These are phyloP conservation scores for Aphelinus atriplicis DNA, from an alignment of 1,140 invertebrate genomes.

Conservation along the genomic window DNA sequence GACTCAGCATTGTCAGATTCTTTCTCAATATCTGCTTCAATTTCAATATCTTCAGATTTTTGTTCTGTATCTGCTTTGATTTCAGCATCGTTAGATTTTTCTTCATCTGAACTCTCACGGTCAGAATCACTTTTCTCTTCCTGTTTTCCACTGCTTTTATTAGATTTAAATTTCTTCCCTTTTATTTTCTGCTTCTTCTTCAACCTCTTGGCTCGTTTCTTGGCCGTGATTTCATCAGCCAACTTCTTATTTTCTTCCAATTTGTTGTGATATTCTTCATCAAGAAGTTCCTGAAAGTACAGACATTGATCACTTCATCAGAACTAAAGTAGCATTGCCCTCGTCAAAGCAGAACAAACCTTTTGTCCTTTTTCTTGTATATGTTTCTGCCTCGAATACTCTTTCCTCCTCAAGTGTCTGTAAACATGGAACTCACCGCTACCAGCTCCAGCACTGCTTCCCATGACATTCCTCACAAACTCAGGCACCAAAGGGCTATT, in stretches of 20 bases:
- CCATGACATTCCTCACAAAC: constrained; percentile 97
- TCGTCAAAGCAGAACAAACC: constrained; percentile 51
- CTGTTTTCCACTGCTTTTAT: constrained; percentile 49
- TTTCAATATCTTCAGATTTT: background rate
- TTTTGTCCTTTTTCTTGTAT: constrained; percentile 89
- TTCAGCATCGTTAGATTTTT: constrained; percentile 40
- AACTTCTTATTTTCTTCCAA: constrained; percentile 80
- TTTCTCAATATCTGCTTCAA: constrained; percentile 8
- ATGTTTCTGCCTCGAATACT: constrained; percentile 93
- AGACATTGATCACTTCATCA: background rate
- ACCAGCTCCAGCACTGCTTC: constrained; percentile 96
- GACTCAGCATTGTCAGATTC: background rate
- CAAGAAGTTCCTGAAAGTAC: constrained; percentile 75
- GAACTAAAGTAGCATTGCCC: background rate
- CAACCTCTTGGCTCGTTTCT: constrained; percentile 84
- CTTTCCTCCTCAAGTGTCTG: constrained; percentile 90
- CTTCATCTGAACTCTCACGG: constrained; percentile 40
- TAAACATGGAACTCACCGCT: constrained; percentile 99
- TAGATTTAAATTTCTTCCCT: constrained; percentile 68
- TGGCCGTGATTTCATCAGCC: constrained; percentile 84
- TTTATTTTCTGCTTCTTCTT: constrained; percentile 78
- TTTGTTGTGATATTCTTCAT: constrained; percentile 84
- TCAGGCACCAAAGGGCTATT: constrained; percentile 84
- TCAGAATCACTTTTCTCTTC: constrained; percentile 47
- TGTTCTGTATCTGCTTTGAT: background rate